Evolutionary conservation across 2,888 invertebrate genomes (phyloP), one percentile per base, ranked within the genome.

Genomic region (Diachrysia chrysitis): DNA sequence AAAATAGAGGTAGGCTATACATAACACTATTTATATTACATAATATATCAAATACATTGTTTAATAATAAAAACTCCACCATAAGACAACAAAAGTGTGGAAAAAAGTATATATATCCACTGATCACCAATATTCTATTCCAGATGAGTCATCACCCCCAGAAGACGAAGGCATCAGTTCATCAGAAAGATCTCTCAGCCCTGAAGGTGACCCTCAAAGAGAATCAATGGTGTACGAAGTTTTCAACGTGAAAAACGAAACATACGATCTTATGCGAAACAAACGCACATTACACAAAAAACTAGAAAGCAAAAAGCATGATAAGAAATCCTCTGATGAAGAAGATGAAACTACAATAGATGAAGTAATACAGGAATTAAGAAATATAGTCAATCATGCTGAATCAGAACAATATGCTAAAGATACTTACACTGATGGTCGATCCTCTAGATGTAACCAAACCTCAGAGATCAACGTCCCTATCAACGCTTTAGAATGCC

Each of bases 111-210:
- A 37, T 37, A n/a, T n/a, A n/a, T n/a, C n/a, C n/a, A n/a, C 42
- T 42, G 3, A 56, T 16, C 23, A 5, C 35, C 32, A n/a, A 58
- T 58, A 63, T 68, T 21, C 0, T 48, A 2, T 94, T 93, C 2
- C 85, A 96, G 96, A 95, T 83, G 96, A 96, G 84, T 97, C 97
- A 53, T 97, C 97, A 7, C 97, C 98, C 77, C 97, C 97, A 48
- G 98, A 98, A 92, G 98, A 98, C 85, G 98, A 98, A 95, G 98
- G 98, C 7, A 98, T 98, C 78, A 98, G 98, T 84, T 98, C 98
- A 10, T 98, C 98, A 0, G 98, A 98, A 87, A 95, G 97, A 78
- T 98, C 98, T 51, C 93, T 97, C 54, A 97, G 97, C 71, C 97
- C 98, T 0, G 97, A 97, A 85, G 96, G 96, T 37, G 96, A 96